Conservation (phyloP, 2,888 invertebrate species). For the Malachius bipustulatus region DNA sequence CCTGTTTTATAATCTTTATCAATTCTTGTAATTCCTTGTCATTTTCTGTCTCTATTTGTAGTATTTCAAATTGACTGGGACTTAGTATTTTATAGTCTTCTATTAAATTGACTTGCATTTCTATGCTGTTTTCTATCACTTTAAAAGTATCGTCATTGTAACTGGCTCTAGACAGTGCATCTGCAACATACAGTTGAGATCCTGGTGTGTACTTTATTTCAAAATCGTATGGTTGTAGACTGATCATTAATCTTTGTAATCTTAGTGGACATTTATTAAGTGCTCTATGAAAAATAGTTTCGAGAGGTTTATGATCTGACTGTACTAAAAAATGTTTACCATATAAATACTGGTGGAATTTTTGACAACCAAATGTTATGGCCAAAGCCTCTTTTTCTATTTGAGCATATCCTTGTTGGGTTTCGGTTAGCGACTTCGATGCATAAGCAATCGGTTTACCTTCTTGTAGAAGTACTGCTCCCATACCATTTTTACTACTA, state of each 20-base stretch:
- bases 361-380: slow-evolving; percentile 8
- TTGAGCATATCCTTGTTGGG: slow-evolving; percentile 9
- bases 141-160: not conserved
- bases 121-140: no score
- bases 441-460: slow-evolving; percentile 21
- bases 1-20: slow-evolving; percentile 6
- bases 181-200: slow-evolving; percentile 4
- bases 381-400: slow-evolving; percentile 10
- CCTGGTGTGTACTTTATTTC: slow-evolving; percentile 6
- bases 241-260: slow-evolving; percentile 8
- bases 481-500: slow-evolving; percentile 15
- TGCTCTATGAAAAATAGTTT: slow-evolving; percentile 4
- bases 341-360: slow-evolving; percentile 9
- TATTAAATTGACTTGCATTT: slow-evolving; percentile 1
- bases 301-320: slow-evolving; percentile 6
- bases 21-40: slow-evolving; percentile 4
- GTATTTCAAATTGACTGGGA: slow-evolving; percentile 4
- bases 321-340: slow-evolving; percentile 6
- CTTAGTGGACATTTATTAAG: slow-evolving; percentile 5
- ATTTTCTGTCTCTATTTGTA: not conserved
- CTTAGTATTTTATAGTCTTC: not conserved
- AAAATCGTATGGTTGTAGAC: slow-evolving; percentile 6
- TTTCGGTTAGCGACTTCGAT: slow-evolving; percentile 11
- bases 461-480: slow-evolving; percentile 21
- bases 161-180: slow-evolving; percentile 6